Conservation (phyloP, 2,797 vertebrate species). For the Clamator glandarius region DNA sequence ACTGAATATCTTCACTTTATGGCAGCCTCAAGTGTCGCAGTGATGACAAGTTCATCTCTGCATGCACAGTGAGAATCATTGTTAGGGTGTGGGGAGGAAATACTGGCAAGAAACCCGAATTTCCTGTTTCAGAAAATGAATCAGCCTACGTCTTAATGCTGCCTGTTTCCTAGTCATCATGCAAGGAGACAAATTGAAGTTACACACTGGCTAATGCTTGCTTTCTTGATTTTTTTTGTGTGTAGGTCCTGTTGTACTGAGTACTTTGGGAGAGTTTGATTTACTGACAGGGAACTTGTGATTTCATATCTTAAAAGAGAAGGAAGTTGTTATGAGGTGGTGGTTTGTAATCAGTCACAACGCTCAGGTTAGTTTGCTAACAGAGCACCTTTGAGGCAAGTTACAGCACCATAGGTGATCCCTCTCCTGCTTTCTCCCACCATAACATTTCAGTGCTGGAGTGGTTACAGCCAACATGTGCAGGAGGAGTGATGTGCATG, state of each 20-base stretch:
- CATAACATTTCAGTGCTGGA: neutral
- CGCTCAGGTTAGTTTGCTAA: neutral
- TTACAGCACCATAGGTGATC: accelerated
- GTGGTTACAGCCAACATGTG: neutral
- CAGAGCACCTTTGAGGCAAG: neutral
- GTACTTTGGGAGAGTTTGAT: neutral
- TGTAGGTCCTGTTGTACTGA: neutral
- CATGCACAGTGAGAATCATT: neutral
- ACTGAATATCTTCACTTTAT: neutral
- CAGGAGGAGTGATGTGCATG: neutral
- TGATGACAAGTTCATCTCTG: neutral
- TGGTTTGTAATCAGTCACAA: neutral
- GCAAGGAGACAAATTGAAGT: neutral
- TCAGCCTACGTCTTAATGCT: neutral
- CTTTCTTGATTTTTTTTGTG: neutral
- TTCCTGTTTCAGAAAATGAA: neutral
- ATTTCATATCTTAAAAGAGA: neutral
- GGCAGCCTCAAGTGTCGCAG: neutral
- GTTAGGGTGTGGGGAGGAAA: constrained; percentile 19
- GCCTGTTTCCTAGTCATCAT: neutral
- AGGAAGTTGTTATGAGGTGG: neutral
- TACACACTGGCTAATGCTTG: neutral
- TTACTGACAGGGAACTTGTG: neutral
- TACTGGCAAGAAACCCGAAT: neutral
- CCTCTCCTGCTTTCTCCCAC: neutral